These are phyloP conservation scores for Diplazon laetatorius DNA, from an alignment of 2,888 invertebrate genomes.

Conservation along the genomic window DNA sequence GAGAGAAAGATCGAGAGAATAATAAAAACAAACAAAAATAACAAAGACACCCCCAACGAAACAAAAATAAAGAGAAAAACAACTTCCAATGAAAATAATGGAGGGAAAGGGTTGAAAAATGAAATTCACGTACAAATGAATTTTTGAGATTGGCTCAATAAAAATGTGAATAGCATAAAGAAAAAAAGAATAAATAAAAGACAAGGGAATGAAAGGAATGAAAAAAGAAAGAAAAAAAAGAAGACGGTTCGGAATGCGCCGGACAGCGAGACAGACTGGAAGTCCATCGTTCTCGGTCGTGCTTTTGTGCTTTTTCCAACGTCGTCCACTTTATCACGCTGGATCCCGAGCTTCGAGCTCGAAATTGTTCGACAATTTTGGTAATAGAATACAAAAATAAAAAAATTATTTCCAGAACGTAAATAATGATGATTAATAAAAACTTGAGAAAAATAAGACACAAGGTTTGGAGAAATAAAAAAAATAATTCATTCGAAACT, in stretches of 20 bases:
- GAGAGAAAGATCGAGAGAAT: conserved; percentile 15
- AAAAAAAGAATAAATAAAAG: no score
- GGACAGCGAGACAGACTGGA: conserved; percentile 14
- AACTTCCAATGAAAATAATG: no score
- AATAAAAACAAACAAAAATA: conserved; percentile 47
- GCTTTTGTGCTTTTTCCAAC: conserved; percentile 13
- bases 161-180: no score
- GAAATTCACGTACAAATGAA: conserved; percentile 61
- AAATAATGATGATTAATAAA: no score
- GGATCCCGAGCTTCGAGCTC: neutral
- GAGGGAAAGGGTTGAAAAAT: no score
- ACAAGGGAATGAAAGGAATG: no score
- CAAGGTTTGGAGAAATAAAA: no score
- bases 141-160: conserved; percentile 68
- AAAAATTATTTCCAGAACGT: no score
- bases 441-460: no score
- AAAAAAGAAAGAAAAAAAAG: no score
- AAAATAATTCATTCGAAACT: no score
- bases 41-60: conserved; percentile 46
- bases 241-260: conserved; percentile 38
- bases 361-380: neutral
- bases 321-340: conserved; percentile 9
- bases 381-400: conserved; percentile 7
- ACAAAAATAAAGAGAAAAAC: no score
- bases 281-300: conserved; percentile 14